Evolutionary conservation across 2,113 vertebrate species (phyloP).

Genomic region (Podarcis cretensis): DNA sequence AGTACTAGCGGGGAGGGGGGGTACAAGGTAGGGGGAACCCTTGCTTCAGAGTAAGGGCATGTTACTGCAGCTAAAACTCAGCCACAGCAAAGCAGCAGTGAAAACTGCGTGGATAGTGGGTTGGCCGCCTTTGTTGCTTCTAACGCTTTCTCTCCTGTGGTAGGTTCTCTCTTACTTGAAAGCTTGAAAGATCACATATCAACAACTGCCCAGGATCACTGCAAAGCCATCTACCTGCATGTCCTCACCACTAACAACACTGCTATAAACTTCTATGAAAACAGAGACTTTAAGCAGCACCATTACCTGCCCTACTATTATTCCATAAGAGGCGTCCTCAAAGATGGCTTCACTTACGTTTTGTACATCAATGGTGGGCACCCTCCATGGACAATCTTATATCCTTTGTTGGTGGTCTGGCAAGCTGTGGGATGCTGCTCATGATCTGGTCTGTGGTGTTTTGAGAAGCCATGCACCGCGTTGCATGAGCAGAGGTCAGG

Average conservation of each 20-base stretch:
- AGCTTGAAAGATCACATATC: constrained; percentile 99
- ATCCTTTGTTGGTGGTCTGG: constrained; percentile 82
- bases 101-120: background rate
- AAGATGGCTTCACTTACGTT: constrained; percentile 98
- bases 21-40: background rate
- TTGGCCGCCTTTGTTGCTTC: background rate
- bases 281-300: constrained; percentile 98
- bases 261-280: constrained; percentile 97
- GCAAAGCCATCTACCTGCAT: constrained; percentile 98
- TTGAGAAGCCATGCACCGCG: background rate
- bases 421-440: background rate
- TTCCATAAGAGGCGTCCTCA: constrained; percentile 96
- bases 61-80: background rate
- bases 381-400: constrained; percentile 98
- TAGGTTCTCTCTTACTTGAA: constrained; percentile 96
- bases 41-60: too few relatives aligned
- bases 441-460: background rate
- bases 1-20: background rate
- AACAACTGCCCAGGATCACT: constrained; percentile 94
- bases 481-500: background rate
- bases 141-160: background rate
- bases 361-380: constrained; percentile 98
- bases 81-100: background rate
- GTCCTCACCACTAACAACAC: constrained; percentile 97
- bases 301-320: constrained; percentile 99